A percentile compares a stretch with the other conserved stretches of the same genome.
phyloP scores from a whole-genome alignment of 2,888 invertebrate species.

The Pyrrhosoma nymphula region DNA sequence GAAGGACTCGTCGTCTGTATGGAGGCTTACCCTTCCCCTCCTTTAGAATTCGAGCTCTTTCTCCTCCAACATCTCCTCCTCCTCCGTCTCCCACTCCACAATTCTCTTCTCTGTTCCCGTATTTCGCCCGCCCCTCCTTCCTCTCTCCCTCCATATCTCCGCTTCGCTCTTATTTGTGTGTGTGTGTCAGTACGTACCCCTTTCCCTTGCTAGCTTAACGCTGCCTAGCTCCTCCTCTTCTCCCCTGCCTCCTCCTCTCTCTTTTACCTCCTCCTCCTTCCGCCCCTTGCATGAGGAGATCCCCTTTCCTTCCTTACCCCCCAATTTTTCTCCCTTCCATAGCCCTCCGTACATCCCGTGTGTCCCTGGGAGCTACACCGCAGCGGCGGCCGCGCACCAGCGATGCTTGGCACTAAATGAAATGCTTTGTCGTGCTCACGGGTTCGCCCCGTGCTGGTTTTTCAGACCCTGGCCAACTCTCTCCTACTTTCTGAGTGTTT shows the following conservation, averaged over 20 bases:
- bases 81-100: background rate
- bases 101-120: too few relatives aligned
- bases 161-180: too few relatives aligned
- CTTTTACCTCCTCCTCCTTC: background rate
- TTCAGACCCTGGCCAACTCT: background rate
- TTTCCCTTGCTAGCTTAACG: background rate
- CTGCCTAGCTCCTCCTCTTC: background rate
- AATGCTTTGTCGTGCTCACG: constrained; percentile 24
- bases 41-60: background rate
- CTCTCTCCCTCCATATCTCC: too few relatives aligned
- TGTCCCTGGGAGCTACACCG: constrained; percentile 22
- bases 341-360: background rate
- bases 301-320: too few relatives aligned
- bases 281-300: background rate
- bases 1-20: constrained; percentile 61
- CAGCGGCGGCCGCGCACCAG: background rate
- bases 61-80: background rate
- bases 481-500: too few relatives aligned
- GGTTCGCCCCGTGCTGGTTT: background rate
- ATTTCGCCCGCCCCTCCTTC: background rate
- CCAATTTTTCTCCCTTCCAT: background rate
- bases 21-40: constrained; percentile 29
- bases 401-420: constrained; percentile 29
- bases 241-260: background rate
- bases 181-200: background rate